Conservation (phyloP, 2,113 vertebrate genomes). For the Hipposideros armiger region DNA sequence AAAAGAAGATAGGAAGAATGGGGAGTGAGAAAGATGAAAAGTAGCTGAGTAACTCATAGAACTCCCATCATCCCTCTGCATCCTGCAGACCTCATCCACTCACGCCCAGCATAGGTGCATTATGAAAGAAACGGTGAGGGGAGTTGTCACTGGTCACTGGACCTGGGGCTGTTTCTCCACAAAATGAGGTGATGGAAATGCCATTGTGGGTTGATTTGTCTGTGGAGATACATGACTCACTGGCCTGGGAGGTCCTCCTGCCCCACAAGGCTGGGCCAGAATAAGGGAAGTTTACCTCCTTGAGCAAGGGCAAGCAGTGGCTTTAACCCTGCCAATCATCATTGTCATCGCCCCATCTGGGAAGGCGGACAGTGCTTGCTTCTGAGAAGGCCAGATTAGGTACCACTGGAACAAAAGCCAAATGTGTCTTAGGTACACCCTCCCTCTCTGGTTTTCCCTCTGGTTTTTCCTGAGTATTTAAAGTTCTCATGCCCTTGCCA, state of each 20-base stretch:
- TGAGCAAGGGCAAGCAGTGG: not conserved
- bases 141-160: fast-evolving
- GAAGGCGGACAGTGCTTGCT: not conserved
- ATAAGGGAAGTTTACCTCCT: not conserved
- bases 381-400: not conserved
- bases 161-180: not conserved
- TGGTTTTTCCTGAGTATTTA: not conserved
- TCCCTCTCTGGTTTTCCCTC: not conserved
- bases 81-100: fast-evolving
- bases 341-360: not conserved
- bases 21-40: not conserved
- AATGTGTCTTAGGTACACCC: not conserved
- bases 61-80: not conserved
- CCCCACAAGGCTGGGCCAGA: not conserved
- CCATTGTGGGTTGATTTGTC: not conserved
- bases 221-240: not conserved
- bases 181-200: not conserved
- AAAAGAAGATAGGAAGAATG: not conserved
- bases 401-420: not conserved
- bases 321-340: fast-evolving
- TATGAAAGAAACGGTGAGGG: fast-evolving
- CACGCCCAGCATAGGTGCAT: fast-evolving
- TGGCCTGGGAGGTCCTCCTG: not conserved
- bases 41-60: not conserved
- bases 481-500: not conserved